These are phyloP conservation scores for Drosophila elegans DNA, from an alignment of 1,140 invertebrate genomes.

Conservation along the genomic window DNA sequence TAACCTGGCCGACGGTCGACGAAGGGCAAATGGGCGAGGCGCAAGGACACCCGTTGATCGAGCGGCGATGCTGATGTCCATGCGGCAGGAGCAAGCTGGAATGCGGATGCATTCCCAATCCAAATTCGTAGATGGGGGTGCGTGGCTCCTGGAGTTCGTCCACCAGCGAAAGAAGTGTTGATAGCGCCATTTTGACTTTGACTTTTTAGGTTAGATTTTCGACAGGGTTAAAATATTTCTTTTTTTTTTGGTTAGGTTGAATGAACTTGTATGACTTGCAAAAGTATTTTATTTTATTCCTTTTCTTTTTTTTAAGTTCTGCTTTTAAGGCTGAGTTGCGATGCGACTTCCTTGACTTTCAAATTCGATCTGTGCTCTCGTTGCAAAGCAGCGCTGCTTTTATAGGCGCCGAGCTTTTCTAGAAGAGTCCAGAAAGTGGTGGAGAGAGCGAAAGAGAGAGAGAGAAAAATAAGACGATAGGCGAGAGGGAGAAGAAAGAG, in stretches of 20 bases:
- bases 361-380: conserved; percentile 6
- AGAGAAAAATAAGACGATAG: not conserved
- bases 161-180: conserved; percentile 56
- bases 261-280: conserved; percentile 26
- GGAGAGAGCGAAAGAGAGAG: not conserved
- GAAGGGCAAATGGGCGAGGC: conserved; percentile 52
- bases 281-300: not conserved
- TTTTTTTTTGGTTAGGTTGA: conserved; percentile 28
- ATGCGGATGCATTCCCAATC: conserved; percentile 52
- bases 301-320: conserved; percentile 10
- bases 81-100: conserved; percentile 42
- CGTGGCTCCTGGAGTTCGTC: conserved; percentile 62
- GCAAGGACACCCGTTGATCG: conserved; percentile 56
- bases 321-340: not conserved
- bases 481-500: not conserved
- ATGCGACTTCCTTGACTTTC: not conserved
- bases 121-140: conserved; percentile 59
- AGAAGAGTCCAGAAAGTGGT: conserved; percentile 12
- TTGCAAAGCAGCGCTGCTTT: conserved; percentile 11
- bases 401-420: conserved; percentile 29
- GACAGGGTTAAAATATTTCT: not conserved
- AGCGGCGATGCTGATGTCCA: conserved; percentile 6
- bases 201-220: conserved; percentile 22
- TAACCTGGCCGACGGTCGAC: conserved; percentile 49
- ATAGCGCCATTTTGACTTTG: conserved; percentile 61